Percentiles rank a stretch among this genome's conserved stretches.
Evolutionary conservation across 2,113 vertebrate species (phyloP).

Genomic region (Nematolebias whitei): DNA sequence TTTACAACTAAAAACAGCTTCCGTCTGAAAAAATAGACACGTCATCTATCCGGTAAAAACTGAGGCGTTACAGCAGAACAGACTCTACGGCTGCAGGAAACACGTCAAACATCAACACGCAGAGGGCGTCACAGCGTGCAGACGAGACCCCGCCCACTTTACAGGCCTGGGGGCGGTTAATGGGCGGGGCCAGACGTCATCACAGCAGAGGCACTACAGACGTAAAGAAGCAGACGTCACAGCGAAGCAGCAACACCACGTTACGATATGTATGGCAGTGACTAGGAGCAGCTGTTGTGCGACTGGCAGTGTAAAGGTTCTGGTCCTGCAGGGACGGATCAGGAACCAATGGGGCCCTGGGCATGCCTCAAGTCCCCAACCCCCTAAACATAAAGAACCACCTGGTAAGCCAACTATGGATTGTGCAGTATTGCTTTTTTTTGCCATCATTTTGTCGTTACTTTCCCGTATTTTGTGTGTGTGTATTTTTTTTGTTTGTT

Average conservation of each 20-base stretch:
- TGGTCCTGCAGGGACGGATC: neutral
- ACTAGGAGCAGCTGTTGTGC: neutral
- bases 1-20: slow-evolving; percentile 62
- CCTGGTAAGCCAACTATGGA: too few relatives aligned
- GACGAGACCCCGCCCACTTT: slow-evolving; percentile 2
- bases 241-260: slow-evolving; percentile 26
- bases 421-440: too few relatives aligned
- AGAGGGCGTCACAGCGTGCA: slow-evolving; percentile 1
- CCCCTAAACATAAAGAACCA: neutral
- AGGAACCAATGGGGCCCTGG: neutral
- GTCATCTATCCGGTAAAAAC: slow-evolving; percentile 39
- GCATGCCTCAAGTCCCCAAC: neutral
- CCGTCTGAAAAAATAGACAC: slow-evolving; percentile 77
- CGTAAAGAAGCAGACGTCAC: slow-evolving; percentile 42
- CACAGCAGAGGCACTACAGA: slow-evolving; percentile 50
- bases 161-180: neutral
- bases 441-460: too few relatives aligned
- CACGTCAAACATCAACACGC: slow-evolving; percentile 14
- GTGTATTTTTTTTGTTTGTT: too few relatives aligned
- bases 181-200: slow-evolving; percentile 13
- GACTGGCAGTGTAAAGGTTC: neutral
- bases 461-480: too few relatives aligned
- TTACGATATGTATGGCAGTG: neutral
- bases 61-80: slow-evolving; percentile 1
- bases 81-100: slow-evolving; percentile 12